Evolutionary conservation across 2,797 vertebrate species (phyloP), one percentile per base, ranked within the genome.

Genomic region (Lepus townsendii): DNA sequence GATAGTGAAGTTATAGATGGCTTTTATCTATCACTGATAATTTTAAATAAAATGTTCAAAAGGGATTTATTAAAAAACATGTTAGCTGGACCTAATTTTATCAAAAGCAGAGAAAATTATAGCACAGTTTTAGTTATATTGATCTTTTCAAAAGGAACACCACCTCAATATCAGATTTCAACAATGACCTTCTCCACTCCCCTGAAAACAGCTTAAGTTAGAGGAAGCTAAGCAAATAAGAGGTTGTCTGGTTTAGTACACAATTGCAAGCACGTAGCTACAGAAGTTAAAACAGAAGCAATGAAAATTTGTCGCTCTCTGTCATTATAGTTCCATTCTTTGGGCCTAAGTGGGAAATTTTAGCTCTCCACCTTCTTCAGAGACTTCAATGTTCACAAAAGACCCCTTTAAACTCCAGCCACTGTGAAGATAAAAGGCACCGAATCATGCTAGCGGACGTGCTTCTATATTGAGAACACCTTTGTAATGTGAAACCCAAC

Each of bases 21-120:
- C 76, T 38, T 90, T 92, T 82, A 93, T 50, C 47, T n/a, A 92
- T 78, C 27, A 54, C 0, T 84, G 24, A 79, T 66, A 17, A 6
- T 68, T 93, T 92, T 92, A 72, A 76, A 94, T 79, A 93, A 90
- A 90, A 93, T 90, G 77, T 60, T 85, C 35, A 82, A 80, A 72
- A 42, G 2, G 2, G 11, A 82, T 75, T 88, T 32, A 50, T 62
- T 69, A 27, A n/a, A 52, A 83, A 86, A 90, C 54, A 52, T 76
- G 26, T 68, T 60, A 78, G 24, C 24, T 32, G 3, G 22, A 90
- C 10, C 7, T 42, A 93, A 93, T 26, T 16, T 77, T 79, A 63
- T 42, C 62, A 83, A 69, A 88, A 24, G 6, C 30, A 80, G 16
- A 78, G 32, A 68, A 38, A 86, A 93, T 17, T 57, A 83, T 13